Base-by-base conservation (phyloP, 2,113 vertebrate species). In the Zosterops hypoxanthus region DNA sequence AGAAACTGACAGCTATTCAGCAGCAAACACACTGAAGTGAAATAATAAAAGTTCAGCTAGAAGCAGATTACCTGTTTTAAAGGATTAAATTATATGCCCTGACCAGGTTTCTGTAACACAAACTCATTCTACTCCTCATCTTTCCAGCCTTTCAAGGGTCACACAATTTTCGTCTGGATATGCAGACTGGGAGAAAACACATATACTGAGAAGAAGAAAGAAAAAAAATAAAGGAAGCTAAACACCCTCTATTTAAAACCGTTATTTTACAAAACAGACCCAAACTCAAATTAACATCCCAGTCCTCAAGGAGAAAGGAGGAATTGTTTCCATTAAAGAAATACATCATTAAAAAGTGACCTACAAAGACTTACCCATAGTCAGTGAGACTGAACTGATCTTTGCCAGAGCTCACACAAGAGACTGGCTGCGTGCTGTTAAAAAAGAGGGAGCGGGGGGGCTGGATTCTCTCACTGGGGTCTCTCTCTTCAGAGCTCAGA, bases 331-430 rank as follows among this genome's bases (percentile, higher is more conserved):
- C 77, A 79, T 82, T 85, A 80, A 94, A 95, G 82, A 90, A 89
- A 92, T 89, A 92, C 75, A 90, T 75, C 89, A 96, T 94, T 96
- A 92, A 94, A 97, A 96, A 97, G 90, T 93, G 93, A 96, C 94
- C 97, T 93, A 93, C 90, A 96, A 94, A 97, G 87, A 84, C 90
- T 93, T 71, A 89, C 72, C 91, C 88, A 78, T 60, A 81, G 77
- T 64, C 87, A 87, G 81, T 18, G 85, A 78, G 87, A 88, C 92
- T 90, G 90, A 92, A 96, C 91, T 93, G 79, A 96, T 86, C 95
- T 87, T 89, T 95, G 90, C 83, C 93, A 95, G 95, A 91, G 77
- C 94, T 94, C 84, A 95, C 86, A 93, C 81, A 97, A 96, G 96
- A 92, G 82, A 94, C 82, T 91, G 92, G 85, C 94, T 94, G 86